These are phyloP conservation scores for Cariama cristata DNA, from an alignment of 2,113 vertebrate species.

Conservation along the genomic window DNA sequence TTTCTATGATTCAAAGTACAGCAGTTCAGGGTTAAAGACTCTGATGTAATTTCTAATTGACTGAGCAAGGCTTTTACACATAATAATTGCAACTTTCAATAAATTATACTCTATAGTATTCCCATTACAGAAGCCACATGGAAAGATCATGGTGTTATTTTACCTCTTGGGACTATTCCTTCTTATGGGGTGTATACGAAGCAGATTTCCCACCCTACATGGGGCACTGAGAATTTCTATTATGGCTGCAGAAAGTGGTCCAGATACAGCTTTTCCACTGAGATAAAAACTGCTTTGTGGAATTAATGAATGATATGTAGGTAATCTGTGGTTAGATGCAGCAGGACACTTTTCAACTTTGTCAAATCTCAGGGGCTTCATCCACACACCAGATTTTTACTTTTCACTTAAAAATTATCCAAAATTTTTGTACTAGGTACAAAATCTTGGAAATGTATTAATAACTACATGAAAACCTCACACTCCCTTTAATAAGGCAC, in stretches of 20 bases:
- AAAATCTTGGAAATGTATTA: background rate
- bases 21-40: background rate
- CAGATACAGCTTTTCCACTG: background rate
- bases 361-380: background rate
- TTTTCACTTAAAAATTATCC: background rate
- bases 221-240: background rate
- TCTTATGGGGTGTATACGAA: background rate
- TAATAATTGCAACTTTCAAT: background rate
- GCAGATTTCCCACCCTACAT: background rate
- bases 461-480: background rate
- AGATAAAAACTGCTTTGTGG: background rate
- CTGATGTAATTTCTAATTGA: background rate
- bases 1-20: background rate
- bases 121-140: background rate
- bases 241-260: background rate
- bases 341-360: background rate
- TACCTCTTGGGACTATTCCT: background rate
- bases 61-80: background rate
- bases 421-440: background rate
- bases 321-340: background rate
- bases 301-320: background rate
- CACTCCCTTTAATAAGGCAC: background rate
- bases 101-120: background rate
- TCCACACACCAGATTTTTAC: background rate
- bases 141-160: background rate